Evolutionary conservation across 2,888 invertebrate genomes (phyloP), one percentile per base, ranked within the genome.

Genomic region (Diaprepes abbreviatus): DNA sequence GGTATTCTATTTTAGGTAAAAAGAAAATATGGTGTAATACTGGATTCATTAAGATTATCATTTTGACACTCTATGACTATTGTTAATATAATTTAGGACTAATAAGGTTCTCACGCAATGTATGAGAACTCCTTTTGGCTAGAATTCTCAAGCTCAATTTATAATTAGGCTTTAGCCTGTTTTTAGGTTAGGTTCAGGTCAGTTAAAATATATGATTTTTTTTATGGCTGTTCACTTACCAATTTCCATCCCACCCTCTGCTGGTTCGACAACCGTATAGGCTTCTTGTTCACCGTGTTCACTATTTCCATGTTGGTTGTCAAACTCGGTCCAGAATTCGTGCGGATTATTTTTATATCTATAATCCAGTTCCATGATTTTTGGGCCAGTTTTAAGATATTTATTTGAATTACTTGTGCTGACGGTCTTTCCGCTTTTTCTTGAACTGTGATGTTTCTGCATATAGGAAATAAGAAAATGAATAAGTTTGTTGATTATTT

Each of bases 401-500:
- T 73, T 72, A 16, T 71, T 67, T 55, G 68, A 55, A 45, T 74
- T 73, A 7, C 10, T 45, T n/a, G 70, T 65, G 19, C 71, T 71
- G 14, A 75, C 74, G 19, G 69, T 62, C n/a, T 74, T 71, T 40
- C 74, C 73, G 35, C 64, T 63, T 66, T 75, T 76, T 12, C 72
- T 55, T 10, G 73, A 21, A 68, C 68, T 73, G 57, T 73, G 73
- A 67, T 75, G 77, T 35, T 74, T 74, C 57, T 79, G 78, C 67
- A 78, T 77, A 45, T 79, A 79, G 9, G 77, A 70, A 9, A 79
- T 76, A 14, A 79, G 54, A 63, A 79, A 79, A 40, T 77, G 78
- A 40, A 79, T 78, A 24, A 79, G 71, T 72, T 77, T 78, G 60
- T 79, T 77, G n/a, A 79, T 75, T 28, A 79, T 75, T 64, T 79